Conservation (phyloP, 2,888 invertebrate species). For the Ptilodon capucinus region DNA sequence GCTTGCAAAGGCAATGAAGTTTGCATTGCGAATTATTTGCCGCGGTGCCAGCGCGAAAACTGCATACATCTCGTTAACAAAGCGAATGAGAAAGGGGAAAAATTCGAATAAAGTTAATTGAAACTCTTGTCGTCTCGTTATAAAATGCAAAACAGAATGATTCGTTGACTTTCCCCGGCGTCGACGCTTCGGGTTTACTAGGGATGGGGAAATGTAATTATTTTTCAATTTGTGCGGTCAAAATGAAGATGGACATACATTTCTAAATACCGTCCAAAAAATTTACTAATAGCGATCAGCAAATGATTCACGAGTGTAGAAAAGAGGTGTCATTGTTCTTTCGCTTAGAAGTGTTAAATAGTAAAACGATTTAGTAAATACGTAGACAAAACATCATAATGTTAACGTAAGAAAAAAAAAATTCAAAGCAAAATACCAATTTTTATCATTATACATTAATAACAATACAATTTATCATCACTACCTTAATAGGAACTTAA, state of each 20-base stretch:
- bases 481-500: no score
- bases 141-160: slow-evolving; percentile 38
- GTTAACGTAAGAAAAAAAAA: no score
- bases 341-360: no score
- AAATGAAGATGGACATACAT: background rate
- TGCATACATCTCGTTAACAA: slow-evolving; percentile 34
- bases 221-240: slow-evolving; percentile 2
- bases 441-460: no score
- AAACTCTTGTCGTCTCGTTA: slow-evolving; percentile 39
- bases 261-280: background rate
- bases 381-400: no score
- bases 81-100: slow-evolving; percentile 17
- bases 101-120: slow-evolving; percentile 36
- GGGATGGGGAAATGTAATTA: slow-evolving; percentile 8
- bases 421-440: no score
- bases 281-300: no score
- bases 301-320: no score
- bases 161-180: slow-evolving; percentile 20
- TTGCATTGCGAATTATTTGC: slow-evolving; percentile 12
- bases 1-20: slow-evolving; percentile 6
- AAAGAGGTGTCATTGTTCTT: no score
- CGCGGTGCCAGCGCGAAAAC: slow-evolving; percentile 9
- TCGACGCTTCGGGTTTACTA: background rate
- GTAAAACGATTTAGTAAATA: no score
- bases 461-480: no score